Base-by-base conservation (phyloP, 2,888 invertebrate genomes). In the Congeria kusceri region DNA sequence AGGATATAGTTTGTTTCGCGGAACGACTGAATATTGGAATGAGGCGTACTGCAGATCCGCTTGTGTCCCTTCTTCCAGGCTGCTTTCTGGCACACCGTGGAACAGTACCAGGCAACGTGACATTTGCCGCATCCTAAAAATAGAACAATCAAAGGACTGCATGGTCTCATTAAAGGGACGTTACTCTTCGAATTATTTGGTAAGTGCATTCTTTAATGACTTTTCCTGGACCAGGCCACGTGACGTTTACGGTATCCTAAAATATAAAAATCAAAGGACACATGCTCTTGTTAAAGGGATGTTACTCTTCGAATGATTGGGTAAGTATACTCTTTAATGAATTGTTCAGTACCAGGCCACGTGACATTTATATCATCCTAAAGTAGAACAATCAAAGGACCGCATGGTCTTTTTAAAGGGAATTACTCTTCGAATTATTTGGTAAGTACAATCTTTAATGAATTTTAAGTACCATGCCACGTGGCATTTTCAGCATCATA, bases 21-120 rank as follows among this genome's bases (percentile, higher is more conserved):
- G 44, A 79, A 56, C 9, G 62, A 76, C 29, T 44, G 49, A 9
- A 84, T 83, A 13, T 83, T 56, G 65, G 87, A 88, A 81, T 88
- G 87, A 9, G 56, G 39, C 85, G 80, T 84, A 77, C 83, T 86
- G 68, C 90, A 90, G 23, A 90, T 86, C 46, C 70, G 76, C 82
- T 89, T 90, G 80, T 90, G 90, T 53, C 90, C 90, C 46, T 84
- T 84, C 78, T 88, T 89, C 90, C 90, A 90, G 13, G 87, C 84
- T 7, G 74, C 61, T 67, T 88, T 89, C 83, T 90, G 90, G 49
- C 90, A 90, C 18, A 68, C 66, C 3, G 84, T 64, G 0, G 88
- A 86, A 69, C 90, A 90, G 66, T 90, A 90, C 89, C 89, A 90
- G 2, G 89, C 88, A 29, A 78, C 68, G 61, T 85, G 85, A 73